Conservation (phyloP, 2,888 invertebrate species). For the Rhaphigaster nebulosa region DNA sequence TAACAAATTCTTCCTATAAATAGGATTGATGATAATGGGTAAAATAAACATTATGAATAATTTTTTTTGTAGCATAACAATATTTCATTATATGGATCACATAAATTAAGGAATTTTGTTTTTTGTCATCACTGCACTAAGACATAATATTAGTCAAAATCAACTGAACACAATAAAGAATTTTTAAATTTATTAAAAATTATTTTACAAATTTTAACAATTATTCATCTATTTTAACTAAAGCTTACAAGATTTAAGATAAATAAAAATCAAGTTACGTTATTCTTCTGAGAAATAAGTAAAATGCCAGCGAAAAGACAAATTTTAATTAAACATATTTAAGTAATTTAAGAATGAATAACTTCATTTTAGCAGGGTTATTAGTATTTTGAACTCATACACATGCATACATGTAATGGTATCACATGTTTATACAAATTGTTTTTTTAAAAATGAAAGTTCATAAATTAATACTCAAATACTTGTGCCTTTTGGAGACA, state of each 20-base stretch:
- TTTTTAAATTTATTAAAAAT: neutral
- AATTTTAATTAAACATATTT: neutral
- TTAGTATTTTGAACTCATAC: neutral
- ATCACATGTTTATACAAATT: neutral
- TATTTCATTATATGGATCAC: neutral
- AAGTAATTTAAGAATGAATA: neutral
- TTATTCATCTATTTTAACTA: neutral
- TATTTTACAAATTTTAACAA: neutral
- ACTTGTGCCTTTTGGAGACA: too few relatives aligned
- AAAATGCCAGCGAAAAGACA: neutral
- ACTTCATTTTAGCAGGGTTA: neutral
- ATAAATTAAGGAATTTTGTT: neutral
- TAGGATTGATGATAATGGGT: neutral
- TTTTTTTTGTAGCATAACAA: neutral
- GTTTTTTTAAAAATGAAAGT: neutral
- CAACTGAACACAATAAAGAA: neutral
- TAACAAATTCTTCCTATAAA: neutral
- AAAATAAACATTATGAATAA: neutral
- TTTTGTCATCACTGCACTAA: neutral
- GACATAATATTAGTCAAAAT: neutral
- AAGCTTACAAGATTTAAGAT: neutral
- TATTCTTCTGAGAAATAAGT: neutral
- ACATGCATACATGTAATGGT: neutral
- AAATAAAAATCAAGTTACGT: neutral
- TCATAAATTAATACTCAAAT: slow-evolving; percentile 1